phyloP scores from a whole-genome alignment of 2,113 vertebrate genomes.

The Gnathonemus longibarbis region DNA sequence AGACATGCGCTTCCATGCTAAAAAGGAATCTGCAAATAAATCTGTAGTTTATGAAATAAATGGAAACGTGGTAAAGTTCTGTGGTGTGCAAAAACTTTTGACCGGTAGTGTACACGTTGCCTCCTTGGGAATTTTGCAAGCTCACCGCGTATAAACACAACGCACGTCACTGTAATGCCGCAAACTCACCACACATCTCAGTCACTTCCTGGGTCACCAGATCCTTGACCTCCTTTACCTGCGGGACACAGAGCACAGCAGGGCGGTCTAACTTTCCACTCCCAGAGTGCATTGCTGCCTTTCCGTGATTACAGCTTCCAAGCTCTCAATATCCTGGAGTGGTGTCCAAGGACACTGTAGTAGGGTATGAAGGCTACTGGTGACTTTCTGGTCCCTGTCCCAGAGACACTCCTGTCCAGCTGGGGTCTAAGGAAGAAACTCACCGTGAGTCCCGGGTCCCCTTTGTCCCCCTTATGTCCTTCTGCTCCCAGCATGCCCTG shows the following conservation, averaged over 20 bases:
- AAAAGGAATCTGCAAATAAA: no score
- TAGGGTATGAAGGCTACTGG: background rate
- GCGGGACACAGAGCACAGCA: conserved; percentile 20
- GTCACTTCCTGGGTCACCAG: conserved; percentile 66
- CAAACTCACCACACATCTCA: conserved; percentile 69
- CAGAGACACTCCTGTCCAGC: background rate
- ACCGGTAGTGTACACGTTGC: background rate
- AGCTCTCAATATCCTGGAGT: background rate
- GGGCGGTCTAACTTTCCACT: background rate
- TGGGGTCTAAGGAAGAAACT: background rate
- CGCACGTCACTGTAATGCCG: background rate
- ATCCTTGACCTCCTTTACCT: conserved; percentile 77
- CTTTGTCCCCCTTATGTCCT: conserved; percentile 76
- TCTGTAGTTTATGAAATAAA: no score
- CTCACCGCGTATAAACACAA: background rate
- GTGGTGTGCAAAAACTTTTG: no score
- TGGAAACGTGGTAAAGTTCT: background rate
- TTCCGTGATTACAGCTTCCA: background rate
- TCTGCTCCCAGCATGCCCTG: conserved; percentile 63
- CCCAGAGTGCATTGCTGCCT: background rate
- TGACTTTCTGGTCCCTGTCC: background rate
- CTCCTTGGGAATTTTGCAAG: background rate
- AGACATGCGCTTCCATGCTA: no score
- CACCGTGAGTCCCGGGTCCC: conserved; percentile 67
- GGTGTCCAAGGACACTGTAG: background rate